These are phyloP conservation scores for Thalassaphorura encarpata DNA, from an alignment of 1,140 invertebrate genomes.

Conservation along the genomic window DNA sequence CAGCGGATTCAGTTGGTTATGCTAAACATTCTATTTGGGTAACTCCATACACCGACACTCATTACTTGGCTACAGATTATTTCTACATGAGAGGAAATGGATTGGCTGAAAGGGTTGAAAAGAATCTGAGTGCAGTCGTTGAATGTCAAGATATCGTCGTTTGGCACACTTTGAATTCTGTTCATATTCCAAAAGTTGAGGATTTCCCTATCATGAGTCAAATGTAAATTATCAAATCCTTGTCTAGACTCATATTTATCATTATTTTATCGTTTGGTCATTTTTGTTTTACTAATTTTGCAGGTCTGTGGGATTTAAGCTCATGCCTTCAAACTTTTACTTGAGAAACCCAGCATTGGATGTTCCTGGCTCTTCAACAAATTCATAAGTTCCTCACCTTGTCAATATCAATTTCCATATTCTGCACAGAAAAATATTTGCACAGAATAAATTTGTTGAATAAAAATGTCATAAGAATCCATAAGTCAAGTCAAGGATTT, in stretches of 20 bases:
- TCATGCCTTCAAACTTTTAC: constrained; percentile 31
- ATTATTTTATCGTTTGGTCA: neutral
- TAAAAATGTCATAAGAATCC: too few species aligned
- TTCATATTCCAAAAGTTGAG: constrained; percentile 14
- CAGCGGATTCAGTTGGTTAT: constrained; percentile 8
- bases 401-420: too few species aligned
- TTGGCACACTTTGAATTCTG: constrained; percentile 18
- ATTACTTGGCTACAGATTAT: constrained; percentile 10
- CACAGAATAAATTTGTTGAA: too few species aligned
- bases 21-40: constrained; percentile 16
- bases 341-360: constrained; percentile 20
- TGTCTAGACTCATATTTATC: neutral
- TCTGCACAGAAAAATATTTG: too few species aligned
- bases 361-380: constrained; percentile 35
- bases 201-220: constrained; percentile 28
- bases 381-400: too few species aligned
- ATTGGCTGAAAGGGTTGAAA: constrained; percentile 14
- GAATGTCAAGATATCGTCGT: constrained; percentile 24
- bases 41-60: constrained; percentile 9
- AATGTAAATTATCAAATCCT: constrained; percentile 24
- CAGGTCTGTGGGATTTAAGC: constrained; percentile 24
- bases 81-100: constrained; percentile 19
- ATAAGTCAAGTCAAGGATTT: too few species aligned
- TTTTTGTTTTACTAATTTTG: neutral
- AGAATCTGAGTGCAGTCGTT: constrained; percentile 9